Conservation (phyloP, 2,797 vertebrate genomes). For the Phrynocephalus guinanensis region DNA sequence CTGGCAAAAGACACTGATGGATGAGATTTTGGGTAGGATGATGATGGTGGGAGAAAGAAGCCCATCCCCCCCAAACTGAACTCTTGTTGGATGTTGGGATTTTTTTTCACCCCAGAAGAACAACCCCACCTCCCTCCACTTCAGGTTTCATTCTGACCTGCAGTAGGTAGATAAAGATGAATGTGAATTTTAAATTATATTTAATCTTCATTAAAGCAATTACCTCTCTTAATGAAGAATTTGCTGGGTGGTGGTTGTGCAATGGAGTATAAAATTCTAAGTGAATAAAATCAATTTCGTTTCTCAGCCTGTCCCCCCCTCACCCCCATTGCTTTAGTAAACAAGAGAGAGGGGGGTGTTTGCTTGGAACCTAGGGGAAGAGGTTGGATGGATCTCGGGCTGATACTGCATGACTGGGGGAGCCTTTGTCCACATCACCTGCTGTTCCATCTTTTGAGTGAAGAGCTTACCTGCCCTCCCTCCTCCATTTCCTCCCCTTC, state of each 20-base stretch:
- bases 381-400: slow-evolving; percentile 42
- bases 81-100: not conserved
- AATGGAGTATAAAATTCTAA: slow-evolving; percentile 70
- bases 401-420: slow-evolving; percentile 41
- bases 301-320: slow-evolving; percentile 57
- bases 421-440: slow-evolving; percentile 23
- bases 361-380: slow-evolving; percentile 40
- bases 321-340: slow-evolving; percentile 66
- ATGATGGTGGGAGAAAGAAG: slow-evolving; percentile 30
- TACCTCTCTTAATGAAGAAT: slow-evolving; percentile 72
- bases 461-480: slow-evolving; percentile 4
- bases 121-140: not conserved
- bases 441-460: slow-evolving; percentile 41
- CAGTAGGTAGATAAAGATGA: slow-evolving; percentile 69
- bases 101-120: not conserved
- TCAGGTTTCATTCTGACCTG: slow-evolving; percentile 67
- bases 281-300: slow-evolving; percentile 72
- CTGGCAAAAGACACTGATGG: slow-evolving; percentile 10
- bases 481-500: not conserved
- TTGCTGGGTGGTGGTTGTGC: slow-evolving; percentile 69
- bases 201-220: slow-evolving; percentile 76
- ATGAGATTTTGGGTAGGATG: slow-evolving; percentile 17
- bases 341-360: slow-evolving; percentile 54
- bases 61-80: not conserved
- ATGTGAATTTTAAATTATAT: slow-evolving; percentile 71